Base-by-base conservation (phyloP, 2,113 vertebrate species). In the Zosterops japonicus region DNA sequence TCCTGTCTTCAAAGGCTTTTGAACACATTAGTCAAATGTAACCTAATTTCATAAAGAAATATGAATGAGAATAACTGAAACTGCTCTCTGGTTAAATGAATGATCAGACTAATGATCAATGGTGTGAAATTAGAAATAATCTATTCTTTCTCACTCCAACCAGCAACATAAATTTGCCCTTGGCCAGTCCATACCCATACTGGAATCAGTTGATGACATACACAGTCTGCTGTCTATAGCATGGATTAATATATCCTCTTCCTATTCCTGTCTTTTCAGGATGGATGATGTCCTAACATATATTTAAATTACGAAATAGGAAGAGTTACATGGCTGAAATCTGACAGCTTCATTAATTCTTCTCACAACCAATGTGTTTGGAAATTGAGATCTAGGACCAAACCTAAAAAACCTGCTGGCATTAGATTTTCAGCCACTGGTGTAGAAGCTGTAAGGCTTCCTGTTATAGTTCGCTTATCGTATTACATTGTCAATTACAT, bases 401-500 rank as follows among this genome's bases (percentile, higher is more conserved):
- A 84, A 85, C 1, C 2, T 39, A 49, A 57, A 36, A 76, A 44
- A 5, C 10, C 14, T 56, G 9, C 22, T 42, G 14, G 57, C 5
- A 17, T 8, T 70, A 12, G 9, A 6, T 70, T 90, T 84, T 71
- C 46, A 52, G 11, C 3, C 52, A 18, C 5, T 42, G 12, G 9
- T 50, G 5, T 23, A 46, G 27, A 8, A 70, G 8, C 3, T 0
- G 0, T 9, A 90, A 79, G 6, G 13, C 20, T 70, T 50, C 12
- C 14, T 70, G 2, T 60, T 65, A 67, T 1, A 61, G 9, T 52
- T 93, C 47, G 2, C 6, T 71, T 65, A 42, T 52, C 27, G 11
- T 46, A 7, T 28, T 80, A 23, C 0, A 0, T 46, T 0, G 2
- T 42, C 19, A 78, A 23, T 72, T 27, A 57, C 8, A 56, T 11